Evolutionary conservation across 2,888 invertebrate species (phyloP).

Genomic region (Leucophenga montana): DNA sequence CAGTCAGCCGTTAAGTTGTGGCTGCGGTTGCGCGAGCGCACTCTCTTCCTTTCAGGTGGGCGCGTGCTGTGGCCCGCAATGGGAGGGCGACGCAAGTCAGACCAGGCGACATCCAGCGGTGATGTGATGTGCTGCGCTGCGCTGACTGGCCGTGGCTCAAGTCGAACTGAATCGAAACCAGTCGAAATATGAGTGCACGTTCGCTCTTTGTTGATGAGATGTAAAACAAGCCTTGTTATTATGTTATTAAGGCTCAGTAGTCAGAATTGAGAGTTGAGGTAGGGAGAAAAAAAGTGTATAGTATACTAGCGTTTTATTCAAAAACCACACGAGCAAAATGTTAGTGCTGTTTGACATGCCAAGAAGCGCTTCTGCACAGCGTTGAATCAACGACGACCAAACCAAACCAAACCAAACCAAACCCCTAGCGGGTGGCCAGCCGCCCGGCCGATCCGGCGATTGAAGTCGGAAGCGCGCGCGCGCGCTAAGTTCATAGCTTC

Average conservation of each 20-base stretch:
- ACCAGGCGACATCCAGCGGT: conserved; percentile 61
- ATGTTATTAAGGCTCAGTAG: conserved; percentile 57
- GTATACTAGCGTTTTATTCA: background rate
- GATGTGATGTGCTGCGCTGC: conserved; percentile 28
- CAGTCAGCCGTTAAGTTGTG: conserved; percentile 50
- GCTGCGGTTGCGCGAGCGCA: conserved; percentile 59
- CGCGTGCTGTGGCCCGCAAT: conserved; percentile 72
- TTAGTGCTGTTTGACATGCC: conserved; percentile 63
- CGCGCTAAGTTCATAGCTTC: background rate
- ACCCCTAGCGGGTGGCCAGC: conserved; percentile 47
- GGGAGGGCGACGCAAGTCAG: conserved; percentile 68
- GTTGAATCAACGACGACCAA: background rate
- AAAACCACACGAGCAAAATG: conserved; percentile 2
- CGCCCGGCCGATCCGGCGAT: background rate
- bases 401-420: conserved; percentile 33
- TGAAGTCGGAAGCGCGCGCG: background rate
- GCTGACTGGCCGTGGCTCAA: conserved; percentile 21
- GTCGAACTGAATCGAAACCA: too few relatives aligned
- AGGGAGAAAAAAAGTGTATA: background rate
- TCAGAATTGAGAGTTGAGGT: background rate
- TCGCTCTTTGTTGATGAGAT: conserved; percentile 53
- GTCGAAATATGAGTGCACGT: conserved; percentile 24
- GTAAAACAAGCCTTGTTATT: conserved; percentile 65
- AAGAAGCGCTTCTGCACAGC: conserved; percentile 59
- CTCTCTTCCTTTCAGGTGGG: conserved; percentile 47